Base-by-base conservation (phyloP, 1,140 invertebrate species). In the Drosophila leontia region DNA sequence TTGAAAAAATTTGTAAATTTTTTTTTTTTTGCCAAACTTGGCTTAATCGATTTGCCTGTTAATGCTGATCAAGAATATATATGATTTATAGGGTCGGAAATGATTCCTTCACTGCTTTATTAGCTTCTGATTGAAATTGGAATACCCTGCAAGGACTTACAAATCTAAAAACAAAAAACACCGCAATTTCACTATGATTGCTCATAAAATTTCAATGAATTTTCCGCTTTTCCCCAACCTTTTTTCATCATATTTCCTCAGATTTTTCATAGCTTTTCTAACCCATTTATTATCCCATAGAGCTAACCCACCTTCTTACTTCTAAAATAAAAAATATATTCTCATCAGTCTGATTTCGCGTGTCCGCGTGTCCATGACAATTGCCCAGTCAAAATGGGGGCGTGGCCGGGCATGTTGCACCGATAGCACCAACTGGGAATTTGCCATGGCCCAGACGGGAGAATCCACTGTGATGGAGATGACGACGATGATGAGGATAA, bases 321-420 rank as follows among this genome's bases (percentile, higher is more conserved):
- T 19, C 7, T 19, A 29, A 51, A 58, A 8, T 23, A 35, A 35
- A 45, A 72, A 71, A 50, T 59, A 59, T 72, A 29, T 72, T 60
- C 68, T 59, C 65, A 72, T 71, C 69, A 41, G 50, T 70, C 35
- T n/a, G 53, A 72, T 72, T 72, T 60, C n/a, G 44, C 44, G 53
- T 56, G 53, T 55, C 32, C 32, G 67, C 69, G 26, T 70, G 50
- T 60, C 51, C 83, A 82, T 82, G 83, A 79, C 82, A 86, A 79
- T 75, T 86, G 75, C 65, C 59, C 68, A 74, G 60, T 55, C 41
- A 65, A 62, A 77, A 78, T 61, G 76, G 69, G 85, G 84, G 84
- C 81, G 84, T 81, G 42, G 50, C 69, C 62, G 55, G 60, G 65
- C 64, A 75, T 78, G 60, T 65, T 84, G 67, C 76, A 63, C 61